phyloP scores from a whole-genome alignment of 2,797 vertebrate genomes.

The Dermochelys coriacea region DNA sequence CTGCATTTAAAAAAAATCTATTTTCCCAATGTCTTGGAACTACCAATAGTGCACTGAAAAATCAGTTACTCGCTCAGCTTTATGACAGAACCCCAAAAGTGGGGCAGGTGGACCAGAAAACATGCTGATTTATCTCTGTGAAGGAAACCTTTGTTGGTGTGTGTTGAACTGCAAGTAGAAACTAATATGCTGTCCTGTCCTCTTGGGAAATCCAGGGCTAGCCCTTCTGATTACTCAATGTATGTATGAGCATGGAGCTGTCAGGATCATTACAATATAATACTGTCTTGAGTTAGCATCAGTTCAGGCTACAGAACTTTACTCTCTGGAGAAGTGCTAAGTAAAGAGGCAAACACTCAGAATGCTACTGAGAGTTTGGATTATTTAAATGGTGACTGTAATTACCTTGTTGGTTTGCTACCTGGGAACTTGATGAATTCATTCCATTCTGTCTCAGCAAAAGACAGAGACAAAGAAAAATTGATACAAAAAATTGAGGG shows the following conservation, averaged over 20 bases:
- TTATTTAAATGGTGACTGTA: not conserved
- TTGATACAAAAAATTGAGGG: not conserved
- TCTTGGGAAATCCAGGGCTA: not conserved
- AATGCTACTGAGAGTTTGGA: not conserved
- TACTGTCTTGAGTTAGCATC: not conserved
- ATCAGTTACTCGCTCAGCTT: not conserved
- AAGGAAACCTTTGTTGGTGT: accelerated
- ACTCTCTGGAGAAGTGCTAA: not conserved
- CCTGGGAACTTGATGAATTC: not conserved
- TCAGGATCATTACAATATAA: accelerated
- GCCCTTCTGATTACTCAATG: accelerated
- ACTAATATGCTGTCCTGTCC: not conserved
- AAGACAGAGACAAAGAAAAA: not conserved
- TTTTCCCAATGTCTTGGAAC: not conserved
- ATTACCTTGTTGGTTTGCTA: not conserved
- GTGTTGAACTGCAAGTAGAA: not conserved
- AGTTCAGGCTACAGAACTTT: not conserved
- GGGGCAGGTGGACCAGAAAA: not conserved
- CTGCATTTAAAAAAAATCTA: not conserved
- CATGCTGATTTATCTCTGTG: not conserved
- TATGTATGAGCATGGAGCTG: not conserved
- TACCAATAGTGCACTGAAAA: not conserved
- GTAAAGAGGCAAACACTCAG: not conserved
- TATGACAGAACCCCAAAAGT: not conserved
- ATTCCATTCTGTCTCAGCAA: not conserved